Conservation (phyloP, 1,140 invertebrate species). For the Drosophila chauvacae region DNA sequence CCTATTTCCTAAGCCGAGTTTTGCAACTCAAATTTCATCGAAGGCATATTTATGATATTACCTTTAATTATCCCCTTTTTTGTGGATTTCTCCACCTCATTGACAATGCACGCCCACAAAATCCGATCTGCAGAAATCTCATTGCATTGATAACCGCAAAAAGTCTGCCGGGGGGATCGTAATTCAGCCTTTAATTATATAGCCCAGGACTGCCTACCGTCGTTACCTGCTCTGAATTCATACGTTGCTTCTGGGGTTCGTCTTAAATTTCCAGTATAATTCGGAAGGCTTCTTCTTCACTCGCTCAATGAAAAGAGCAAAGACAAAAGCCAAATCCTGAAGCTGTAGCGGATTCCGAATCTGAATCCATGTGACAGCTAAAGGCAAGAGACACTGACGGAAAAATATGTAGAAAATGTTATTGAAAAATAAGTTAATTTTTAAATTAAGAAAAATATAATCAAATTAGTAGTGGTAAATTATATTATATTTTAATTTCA, state of each 20-base stretch:
- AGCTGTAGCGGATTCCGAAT: constrained; percentile 12
- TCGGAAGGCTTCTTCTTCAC: constrained; percentile 10
- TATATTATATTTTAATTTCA: not conserved
- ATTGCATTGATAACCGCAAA: constrained; percentile 36
- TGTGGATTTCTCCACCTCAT: constrained; percentile 45
- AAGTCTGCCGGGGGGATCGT: constrained; percentile 32
- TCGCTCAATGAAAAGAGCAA: constrained; percentile 32
- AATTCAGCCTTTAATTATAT: constrained; percentile 50
- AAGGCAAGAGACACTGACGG: constrained; percentile 8
- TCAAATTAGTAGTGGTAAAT: not conserved
- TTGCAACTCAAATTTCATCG: constrained; percentile 30
- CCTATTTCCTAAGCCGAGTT: constrained; percentile 10
- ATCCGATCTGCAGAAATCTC: constrained; percentile 15
- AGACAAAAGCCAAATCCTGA: constrained; percentile 42
- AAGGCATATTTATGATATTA: constrained; percentile 35
- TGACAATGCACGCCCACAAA: constrained; percentile 41
- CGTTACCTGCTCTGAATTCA: constrained; percentile 40
- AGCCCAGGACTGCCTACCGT: constrained; percentile 18
- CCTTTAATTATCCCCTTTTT: constrained; percentile 39
- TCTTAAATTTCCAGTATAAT: constrained; percentile 41
- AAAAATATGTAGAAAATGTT: not conserved
- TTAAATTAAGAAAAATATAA: not conserved
- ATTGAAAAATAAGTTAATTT: not conserved
- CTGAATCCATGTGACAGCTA: constrained; percentile 23
- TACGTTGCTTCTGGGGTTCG: constrained; percentile 16